These are phyloP conservation scores for Poecile atricapillus DNA, from an alignment of 2,113 vertebrate species.

Conservation along the genomic window DNA sequence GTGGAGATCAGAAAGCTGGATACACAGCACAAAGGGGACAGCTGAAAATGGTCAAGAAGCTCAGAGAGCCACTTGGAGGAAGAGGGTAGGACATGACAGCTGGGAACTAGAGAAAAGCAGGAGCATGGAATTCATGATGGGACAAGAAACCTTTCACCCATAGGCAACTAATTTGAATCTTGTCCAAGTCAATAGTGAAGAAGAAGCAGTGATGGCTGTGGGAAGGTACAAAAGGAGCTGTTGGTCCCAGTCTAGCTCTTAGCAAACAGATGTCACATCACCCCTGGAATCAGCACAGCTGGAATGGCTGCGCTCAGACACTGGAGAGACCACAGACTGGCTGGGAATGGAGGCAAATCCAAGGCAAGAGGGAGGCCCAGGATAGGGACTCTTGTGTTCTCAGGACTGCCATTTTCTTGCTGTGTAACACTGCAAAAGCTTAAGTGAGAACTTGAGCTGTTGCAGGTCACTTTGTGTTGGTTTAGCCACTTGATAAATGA, in stretches of 20 bases:
- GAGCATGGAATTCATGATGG: not conserved
- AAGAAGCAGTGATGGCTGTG: not conserved
- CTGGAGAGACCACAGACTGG: not conserved
- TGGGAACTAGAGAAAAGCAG: not conserved
- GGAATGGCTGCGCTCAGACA: not conserved
- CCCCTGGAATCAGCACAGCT: not conserved
- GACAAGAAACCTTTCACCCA: conserved; percentile 13
- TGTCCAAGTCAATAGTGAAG: not conserved
- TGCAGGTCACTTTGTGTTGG: not conserved
- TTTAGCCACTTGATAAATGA: not conserved
- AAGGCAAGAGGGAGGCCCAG: not conserved
- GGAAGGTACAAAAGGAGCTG: conserved; percentile 1
- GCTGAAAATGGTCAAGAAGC: not conserved
- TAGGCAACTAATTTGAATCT: conserved; percentile 39
- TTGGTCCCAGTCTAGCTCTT: conserved; percentile 13
- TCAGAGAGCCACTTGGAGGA: not conserved
- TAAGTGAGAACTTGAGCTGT: not conserved
- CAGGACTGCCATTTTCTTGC: not conserved
- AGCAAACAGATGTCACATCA: not conserved
- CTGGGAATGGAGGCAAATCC: not conserved
- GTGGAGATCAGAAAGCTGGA: not conserved
- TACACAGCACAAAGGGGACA: not conserved
- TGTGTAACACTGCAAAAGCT: not conserved
- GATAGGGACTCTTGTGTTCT: not conserved
- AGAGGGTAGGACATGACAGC: not conserved